A percentile compares a stretch with the other conserved stretches of the same genome.
Evolutionary conservation across 1,140 invertebrate genomes (phyloP).

Genomic region (Panagrolaimus sp.): DNA sequence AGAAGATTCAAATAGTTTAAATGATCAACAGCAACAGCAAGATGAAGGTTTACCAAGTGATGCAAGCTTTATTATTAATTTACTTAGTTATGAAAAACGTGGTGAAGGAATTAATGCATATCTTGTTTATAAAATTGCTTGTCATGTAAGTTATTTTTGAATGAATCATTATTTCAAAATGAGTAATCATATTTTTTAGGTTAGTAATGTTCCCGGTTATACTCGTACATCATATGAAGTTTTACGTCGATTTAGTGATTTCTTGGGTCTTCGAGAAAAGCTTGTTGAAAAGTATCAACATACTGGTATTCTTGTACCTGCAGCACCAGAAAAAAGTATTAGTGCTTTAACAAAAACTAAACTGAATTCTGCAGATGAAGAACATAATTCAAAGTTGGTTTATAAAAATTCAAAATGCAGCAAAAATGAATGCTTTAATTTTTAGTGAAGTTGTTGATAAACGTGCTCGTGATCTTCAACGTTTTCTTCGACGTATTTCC

Average conservation of each 20-base stretch:
- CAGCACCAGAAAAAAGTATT: conserved; percentile 95
- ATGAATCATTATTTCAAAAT: neutral
- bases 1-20: neutral
- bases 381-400: conserved; percentile 60
- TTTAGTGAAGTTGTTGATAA: conserved; percentile 79
- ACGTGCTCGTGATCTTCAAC: conserved; percentile 79
- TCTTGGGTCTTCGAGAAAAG: conserved; percentile 90
- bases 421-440: neutral
- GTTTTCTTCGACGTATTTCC: conserved; percentile 83
- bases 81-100: conserved; percentile 73
- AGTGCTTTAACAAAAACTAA: conserved; percentile 92
- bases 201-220: conserved; percentile 64
- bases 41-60: neutral
- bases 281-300: conserved; percentile 82
- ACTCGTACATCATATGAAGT: conserved; percentile 77
- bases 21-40: too few species aligned
- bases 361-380: conserved; percentile 72
- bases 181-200: conserved; percentile 22
- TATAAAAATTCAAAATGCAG: too few species aligned
- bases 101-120: conserved; percentile 96
- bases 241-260: conserved; percentile 87
- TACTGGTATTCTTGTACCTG: conserved; percentile 87
- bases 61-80: conserved; percentile 67
- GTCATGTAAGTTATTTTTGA: conserved; percentile 51
- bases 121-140: conserved; percentile 74